Evolutionary conservation across 2,888 invertebrate genomes (phyloP).

Genomic region (Melanostoma mellinum): DNA sequence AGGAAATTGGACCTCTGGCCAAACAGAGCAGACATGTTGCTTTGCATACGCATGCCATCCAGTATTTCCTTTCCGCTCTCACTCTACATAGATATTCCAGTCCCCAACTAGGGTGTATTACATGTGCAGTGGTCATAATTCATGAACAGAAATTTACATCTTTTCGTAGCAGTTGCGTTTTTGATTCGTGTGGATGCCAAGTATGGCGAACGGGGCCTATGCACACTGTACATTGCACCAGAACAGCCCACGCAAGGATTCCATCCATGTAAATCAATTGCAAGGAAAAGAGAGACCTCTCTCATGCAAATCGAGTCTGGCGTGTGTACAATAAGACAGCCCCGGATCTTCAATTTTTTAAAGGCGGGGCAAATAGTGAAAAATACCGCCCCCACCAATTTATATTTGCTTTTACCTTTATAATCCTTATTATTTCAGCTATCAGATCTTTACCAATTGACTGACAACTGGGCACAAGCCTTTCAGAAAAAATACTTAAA

Average conservation of each 20-base stretch:
- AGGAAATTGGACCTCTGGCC: constrained; percentile 68
- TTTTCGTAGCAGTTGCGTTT: constrained; percentile 64
- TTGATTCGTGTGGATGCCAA: constrained; percentile 68
- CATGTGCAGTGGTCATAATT: constrained; percentile 72
- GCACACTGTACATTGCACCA: neutral
- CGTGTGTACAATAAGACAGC: constrained; percentile 66
- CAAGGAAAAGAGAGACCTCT: constrained; percentile 24
- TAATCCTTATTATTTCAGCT: no score
- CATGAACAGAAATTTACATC: constrained; percentile 73
- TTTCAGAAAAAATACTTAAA: no score
- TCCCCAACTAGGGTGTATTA: constrained; percentile 46
- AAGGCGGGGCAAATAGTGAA: no score
- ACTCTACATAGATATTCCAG: constrained; percentile 1
- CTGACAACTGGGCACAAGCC: no score
- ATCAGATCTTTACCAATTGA: no score
- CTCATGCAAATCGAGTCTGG: constrained; percentile 60
- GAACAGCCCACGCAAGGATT: constrained; percentile 67
- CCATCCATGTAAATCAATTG: constrained; percentile 68
- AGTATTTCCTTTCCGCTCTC: constrained; percentile 28
- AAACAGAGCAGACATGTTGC: constrained; percentile 60
- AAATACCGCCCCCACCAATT: no score
- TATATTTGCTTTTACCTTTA: no score
- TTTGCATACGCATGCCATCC: constrained; percentile 68
- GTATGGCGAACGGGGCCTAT: constrained; percentile 56
- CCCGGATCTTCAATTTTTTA: no score